These are phyloP conservation scores for Acanthurus leucopareius DNA, from an alignment of 2,797 vertebrate species.

Conservation along the genomic window DNA sequence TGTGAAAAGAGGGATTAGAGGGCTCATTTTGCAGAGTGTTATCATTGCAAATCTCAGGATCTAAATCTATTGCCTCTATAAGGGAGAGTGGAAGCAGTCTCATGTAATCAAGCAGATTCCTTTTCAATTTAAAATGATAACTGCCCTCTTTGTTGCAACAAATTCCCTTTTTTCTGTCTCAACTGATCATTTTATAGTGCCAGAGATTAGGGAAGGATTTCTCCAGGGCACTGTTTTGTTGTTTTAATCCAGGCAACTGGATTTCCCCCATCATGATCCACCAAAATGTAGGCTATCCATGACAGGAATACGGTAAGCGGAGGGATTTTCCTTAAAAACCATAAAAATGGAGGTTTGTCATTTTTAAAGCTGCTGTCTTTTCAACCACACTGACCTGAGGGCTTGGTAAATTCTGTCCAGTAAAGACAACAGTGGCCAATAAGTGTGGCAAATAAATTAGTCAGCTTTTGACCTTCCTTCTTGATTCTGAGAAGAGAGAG, in stretches of 20 bases:
- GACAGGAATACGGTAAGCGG: constrained; percentile 44
- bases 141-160: constrained; percentile 28
- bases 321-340: constrained; percentile 68
- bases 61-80: constrained; percentile 43
- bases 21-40: constrained; percentile 59
- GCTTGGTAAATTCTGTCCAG: constrained; percentile 29
- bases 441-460: constrained; percentile 32
- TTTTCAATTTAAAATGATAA: constrained; percentile 18
- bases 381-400: constrained; percentile 44
- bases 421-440: constrained; percentile 45
- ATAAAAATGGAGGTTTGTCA: constrained; percentile 41
- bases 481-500: constrained; percentile 42
- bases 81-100: constrained; percentile 27
- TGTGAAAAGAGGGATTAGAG: constrained; percentile 72
- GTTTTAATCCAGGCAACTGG: constrained; percentile 54
- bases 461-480: constrained; percentile 44
- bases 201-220: constrained; percentile 58
- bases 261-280: constrained; percentile 62
- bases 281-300: constrained; percentile 44
- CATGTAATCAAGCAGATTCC: constrained; percentile 30
- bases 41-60: constrained; percentile 55
- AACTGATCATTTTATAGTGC: constrained; percentile 33
- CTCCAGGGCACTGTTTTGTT: constrained; percentile 48
- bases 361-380: constrained; percentile 14
- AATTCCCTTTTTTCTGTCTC: constrained; percentile 34